phyloP scores from a whole-genome alignment of 2,797 vertebrate species.

The Momotus momota region DNA sequence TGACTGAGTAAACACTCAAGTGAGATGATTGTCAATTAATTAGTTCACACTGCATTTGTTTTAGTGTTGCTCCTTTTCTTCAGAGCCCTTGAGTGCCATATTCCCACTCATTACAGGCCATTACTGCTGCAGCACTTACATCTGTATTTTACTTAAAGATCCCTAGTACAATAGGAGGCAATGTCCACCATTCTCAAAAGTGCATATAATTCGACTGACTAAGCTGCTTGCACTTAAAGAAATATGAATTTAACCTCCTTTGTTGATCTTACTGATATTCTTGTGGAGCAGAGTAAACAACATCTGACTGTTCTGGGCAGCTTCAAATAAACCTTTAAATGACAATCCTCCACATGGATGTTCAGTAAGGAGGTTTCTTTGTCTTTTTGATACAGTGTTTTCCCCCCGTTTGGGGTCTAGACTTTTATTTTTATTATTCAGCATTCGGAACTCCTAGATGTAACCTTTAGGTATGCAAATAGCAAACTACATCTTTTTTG shows the following conservation, averaged over 20 bases:
- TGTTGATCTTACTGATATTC: neutral
- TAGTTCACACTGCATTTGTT: neutral
- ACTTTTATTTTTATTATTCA: neutral
- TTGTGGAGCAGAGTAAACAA: neutral
- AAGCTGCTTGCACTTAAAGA: neutral
- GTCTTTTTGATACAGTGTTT: neutral
- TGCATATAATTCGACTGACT: neutral
- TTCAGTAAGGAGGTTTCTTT: neutral
- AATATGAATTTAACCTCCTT: neutral
- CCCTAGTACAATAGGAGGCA: neutral
- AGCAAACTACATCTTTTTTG: neutral
- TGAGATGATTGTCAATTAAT: neutral
- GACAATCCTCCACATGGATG: constrained; percentile 3
- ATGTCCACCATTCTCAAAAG: neutral
- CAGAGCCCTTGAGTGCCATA: neutral
- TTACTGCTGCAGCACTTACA: neutral
- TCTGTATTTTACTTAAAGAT: neutral
- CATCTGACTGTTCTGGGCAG: neutral
- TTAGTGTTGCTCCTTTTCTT: neutral
- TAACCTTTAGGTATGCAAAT: neutral
- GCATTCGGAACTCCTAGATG: neutral
- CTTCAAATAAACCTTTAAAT: constrained; percentile 2
- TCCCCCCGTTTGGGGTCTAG: neutral
- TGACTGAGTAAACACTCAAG: neutral
- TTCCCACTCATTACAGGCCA: neutral